Evolutionary conservation across 2,797 vertebrate species (phyloP).

Genomic region (Trichosurus vulpecula): DNA sequence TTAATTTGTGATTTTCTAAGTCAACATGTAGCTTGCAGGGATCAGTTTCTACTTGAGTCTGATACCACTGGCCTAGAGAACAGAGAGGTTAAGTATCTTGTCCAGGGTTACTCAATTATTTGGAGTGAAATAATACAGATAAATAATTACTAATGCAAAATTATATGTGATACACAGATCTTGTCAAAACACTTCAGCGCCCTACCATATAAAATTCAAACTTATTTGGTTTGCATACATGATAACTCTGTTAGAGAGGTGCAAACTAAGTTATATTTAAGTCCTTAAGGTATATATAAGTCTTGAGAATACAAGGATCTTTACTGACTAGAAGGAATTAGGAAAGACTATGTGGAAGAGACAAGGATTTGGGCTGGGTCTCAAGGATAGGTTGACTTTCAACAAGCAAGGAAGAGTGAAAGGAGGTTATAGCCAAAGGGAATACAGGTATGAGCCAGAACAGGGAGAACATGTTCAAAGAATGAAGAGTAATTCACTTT

Average conservation of each 20-base stretch:
- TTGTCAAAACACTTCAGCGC: neutral
- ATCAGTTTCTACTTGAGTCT: neutral
- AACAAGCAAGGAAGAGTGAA: neutral
- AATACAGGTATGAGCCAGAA: neutral
- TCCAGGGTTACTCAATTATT: neutral
- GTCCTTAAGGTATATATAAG: neutral
- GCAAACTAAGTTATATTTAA: neutral
- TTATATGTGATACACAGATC: neutral
- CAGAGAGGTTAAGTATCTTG: neutral
- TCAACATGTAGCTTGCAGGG: neutral
- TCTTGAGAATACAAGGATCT: neutral
- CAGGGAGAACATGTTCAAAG: neutral
- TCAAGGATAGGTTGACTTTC: neutral
- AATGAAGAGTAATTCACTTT: neutral
- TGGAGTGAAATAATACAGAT: neutral
- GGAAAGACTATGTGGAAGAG: neutral
- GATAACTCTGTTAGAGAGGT: neutral
- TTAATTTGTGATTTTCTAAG: neutral
- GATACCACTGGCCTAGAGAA: neutral
- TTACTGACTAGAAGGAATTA: neutral
- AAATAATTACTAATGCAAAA: neutral
- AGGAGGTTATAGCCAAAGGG: neutral
- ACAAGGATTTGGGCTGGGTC: neutral
- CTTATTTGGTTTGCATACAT: neutral
- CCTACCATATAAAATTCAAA: neutral